Evolutionary conservation across 2,797 vertebrate species (phyloP), one percentile per base, ranked within the genome.

Genomic region (Catostomus latipinnis): DNA sequence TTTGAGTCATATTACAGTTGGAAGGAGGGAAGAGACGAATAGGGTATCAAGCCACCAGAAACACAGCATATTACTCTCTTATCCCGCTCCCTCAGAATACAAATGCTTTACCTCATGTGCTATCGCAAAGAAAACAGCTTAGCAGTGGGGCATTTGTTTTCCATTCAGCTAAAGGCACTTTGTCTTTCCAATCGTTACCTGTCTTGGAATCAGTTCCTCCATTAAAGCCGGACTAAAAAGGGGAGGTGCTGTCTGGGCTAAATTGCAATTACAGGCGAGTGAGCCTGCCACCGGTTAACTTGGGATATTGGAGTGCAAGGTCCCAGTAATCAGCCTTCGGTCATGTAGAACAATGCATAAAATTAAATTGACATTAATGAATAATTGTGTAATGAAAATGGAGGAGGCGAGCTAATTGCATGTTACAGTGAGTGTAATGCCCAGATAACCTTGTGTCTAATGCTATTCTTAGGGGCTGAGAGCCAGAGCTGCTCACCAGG

Each of bases 291-390:
- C 96, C 95, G 93, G 96, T 97, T 98, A 98, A 98, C 96, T 96
- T 95, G 94, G 97, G 96, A 98, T 97, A 98, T 97, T 96, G 96
- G 95, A 97, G 96, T 95, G 96, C 96, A 96, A 96, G 96, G 94
- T 96, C 96, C 94, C 93, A 83, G 93, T 97, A 98, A 98, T 98
- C 96, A 97, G 96, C 95, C 96, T 96, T 98, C 96, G 97, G 98
- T 99, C 97, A 98, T 98, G 98, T 99, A 98, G 97, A 98, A 99
- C 97, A 99, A 99, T 98, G 97, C 96, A 98, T 99, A 98, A 97
- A 98, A 99, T 98, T 98, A 97, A 98, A 98, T 98, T 98, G 97
- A 98, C 97, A 97, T 99, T 98, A 98, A 98, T 98, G 97, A 98
- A 97, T 98, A 97, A 98, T 98, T 98, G 96, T 97, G 96, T 97